These are phyloP conservation scores for Lethenteron camtschaticum DNA, from an alignment of 2,113 vertebrate genomes.

Conservation along the genomic window DNA sequence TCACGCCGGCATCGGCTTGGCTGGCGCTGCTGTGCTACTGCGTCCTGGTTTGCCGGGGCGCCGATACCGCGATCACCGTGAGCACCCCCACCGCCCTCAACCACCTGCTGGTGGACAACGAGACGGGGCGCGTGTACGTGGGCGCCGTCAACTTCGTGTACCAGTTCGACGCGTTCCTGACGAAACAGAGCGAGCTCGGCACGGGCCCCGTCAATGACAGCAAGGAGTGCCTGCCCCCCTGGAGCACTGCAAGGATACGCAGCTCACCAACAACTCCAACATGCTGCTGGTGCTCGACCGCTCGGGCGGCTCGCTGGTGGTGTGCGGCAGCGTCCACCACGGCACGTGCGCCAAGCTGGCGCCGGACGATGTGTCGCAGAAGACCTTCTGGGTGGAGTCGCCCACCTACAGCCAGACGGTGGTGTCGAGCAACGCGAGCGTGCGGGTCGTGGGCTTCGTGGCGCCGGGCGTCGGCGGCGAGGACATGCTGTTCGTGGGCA, in stretches of 20 bases:
- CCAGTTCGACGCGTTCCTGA: constrained; percentile 35
- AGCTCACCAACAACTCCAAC: constrained; percentile 36
- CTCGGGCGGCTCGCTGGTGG: constrained; percentile 23
- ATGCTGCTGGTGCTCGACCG: constrained; percentile 39
- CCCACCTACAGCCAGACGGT: constrained; percentile 45
- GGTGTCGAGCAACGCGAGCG: constrained; percentile 33
- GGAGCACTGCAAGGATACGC: constrained; percentile 37
- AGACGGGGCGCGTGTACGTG: constrained; percentile 29
- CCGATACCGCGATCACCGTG: background rate
- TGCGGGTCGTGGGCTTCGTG: constrained; percentile 50
- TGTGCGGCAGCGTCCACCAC: constrained; percentile 50
- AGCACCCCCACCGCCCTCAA: constrained; percentile 29
- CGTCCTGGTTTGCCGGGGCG: background rate
- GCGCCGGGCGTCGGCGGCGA: constrained; percentile 61
- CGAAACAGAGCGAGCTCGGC: constrained; percentile 20
- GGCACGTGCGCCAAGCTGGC: constrained; percentile 51
- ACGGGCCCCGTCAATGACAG: constrained; percentile 48
- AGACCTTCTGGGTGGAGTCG: constrained; percentile 52
- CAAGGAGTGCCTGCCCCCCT: constrained; percentile 52
- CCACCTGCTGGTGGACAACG: constrained; percentile 29
- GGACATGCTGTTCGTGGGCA: constrained; percentile 76
- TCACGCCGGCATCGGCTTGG: constrained; percentile 26
- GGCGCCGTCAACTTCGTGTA: constrained; percentile 44
- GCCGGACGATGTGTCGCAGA: constrained; percentile 28
- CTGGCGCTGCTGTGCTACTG: constrained; percentile 16